Percentiles rank a stretch among this genome's conserved stretches.
These are phyloP conservation scores for Heliothis virescens DNA, from an alignment of 1,140 invertebrate genomes.

Conservation along the genomic window DNA sequence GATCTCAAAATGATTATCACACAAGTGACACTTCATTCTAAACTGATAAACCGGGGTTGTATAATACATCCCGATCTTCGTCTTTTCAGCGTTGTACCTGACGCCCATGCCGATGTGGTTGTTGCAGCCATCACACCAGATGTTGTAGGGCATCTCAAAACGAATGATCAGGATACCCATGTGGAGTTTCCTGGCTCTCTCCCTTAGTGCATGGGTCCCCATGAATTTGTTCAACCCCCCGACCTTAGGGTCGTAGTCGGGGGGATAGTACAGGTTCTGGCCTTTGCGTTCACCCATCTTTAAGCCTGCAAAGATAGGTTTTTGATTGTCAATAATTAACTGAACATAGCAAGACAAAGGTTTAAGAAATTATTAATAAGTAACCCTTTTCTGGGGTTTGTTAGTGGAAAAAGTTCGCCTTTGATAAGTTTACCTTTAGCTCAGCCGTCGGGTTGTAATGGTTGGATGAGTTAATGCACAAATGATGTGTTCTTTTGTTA, in stretches of 20 bases:
- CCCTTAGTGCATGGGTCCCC: constrained; percentile 98
- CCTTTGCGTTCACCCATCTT: constrained; percentile 99
- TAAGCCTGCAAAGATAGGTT: constrained; percentile 12
- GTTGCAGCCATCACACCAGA: constrained; percentile 96
- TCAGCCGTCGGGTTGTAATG: too few relatives aligned
- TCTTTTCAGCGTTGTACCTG: constrained; percentile 99
- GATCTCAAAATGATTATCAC: constrained; percentile 99
- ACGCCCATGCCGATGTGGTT: constrained; percentile 99
- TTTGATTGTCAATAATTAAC: neutral
- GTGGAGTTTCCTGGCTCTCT: constrained; percentile 97
- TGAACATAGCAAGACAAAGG: too few relatives aligned
- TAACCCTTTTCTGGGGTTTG: too few relatives aligned
- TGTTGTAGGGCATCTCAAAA: constrained; percentile 99
- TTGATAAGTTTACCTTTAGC: too few relatives aligned
- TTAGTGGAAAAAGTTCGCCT: too few relatives aligned
- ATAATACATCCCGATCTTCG: constrained; percentile 99
- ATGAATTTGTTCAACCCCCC: constrained; percentile 97
- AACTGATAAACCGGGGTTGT: constrained; percentile 99
- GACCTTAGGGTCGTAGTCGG: constrained; percentile 98
- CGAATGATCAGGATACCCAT: constrained; percentile 99
- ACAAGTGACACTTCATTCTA: constrained; percentile 99
- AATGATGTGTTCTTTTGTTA: neutral
- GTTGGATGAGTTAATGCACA: neutral
- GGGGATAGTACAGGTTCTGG: constrained; percentile 99
- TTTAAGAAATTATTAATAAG: too few relatives aligned